These are phyloP conservation scores for Stenurella melanura DNA, from an alignment of 2,888 invertebrate genomes.

Conservation along the genomic window DNA sequence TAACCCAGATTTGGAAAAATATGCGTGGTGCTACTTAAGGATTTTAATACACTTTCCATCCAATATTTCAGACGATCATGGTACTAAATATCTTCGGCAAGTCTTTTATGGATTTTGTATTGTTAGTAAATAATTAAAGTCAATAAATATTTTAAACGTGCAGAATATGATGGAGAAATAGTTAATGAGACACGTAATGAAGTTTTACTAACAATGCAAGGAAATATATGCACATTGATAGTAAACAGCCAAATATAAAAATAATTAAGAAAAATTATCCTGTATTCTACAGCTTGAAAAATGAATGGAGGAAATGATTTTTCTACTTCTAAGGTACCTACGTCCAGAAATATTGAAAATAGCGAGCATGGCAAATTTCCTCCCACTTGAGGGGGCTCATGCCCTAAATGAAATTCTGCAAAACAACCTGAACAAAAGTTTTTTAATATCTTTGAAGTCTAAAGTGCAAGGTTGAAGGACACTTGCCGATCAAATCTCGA, in stretches of 20 bases:
- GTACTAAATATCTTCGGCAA: background rate
- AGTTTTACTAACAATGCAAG: background rate
- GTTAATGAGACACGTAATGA: background rate
- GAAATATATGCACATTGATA: background rate
- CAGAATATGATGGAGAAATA: background rate
- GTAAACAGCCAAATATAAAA: background rate
- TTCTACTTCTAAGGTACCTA: no score
- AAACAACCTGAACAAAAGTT: no score
- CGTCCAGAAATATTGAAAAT: no score
- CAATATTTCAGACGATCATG: background rate
- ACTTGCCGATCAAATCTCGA: no score
- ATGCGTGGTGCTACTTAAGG: background rate
- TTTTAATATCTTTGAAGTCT: no score
- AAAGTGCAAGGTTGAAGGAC: no score
- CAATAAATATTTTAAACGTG: background rate
- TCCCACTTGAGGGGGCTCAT: no score
- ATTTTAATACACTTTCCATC: slow-evolving; percentile 11
- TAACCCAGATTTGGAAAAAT: slow-evolving; percentile 33
- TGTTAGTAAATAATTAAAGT: background rate
- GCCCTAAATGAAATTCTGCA: no score
- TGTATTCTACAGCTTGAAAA: no score
- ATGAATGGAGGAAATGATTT: no score
- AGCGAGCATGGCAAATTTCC: no score
- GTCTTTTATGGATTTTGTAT: background rate
- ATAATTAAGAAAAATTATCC: no score